Conservation (phyloP, 2,797 vertebrate genomes). For the Glyptemys insculpta region DNA sequence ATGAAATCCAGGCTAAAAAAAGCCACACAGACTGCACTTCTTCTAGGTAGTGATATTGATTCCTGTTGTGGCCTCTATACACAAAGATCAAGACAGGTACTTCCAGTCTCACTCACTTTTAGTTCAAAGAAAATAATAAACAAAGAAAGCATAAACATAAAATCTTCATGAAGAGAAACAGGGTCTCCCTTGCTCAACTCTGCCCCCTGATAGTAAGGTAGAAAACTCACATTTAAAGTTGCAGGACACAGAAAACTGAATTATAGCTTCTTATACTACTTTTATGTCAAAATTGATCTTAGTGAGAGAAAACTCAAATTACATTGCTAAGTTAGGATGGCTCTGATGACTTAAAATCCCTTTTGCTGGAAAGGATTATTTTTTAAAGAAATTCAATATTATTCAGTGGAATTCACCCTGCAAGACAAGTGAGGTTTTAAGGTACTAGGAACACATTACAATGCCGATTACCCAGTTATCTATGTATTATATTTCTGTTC, state of each 20-base stretch:
- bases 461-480: not conserved
- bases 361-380: not conserved
- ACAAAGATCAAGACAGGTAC: constrained; percentile 35
- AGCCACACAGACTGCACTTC: not conserved
- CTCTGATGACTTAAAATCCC: not conserved
- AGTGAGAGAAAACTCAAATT: not conserved
- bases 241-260: not conserved
- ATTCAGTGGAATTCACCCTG: not conserved
- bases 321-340: not conserved
- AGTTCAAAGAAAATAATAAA: constrained; percentile 36
- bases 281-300: not conserved
- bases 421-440: not conserved
- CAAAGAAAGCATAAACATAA: not conserved
- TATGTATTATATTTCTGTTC: not conserved
- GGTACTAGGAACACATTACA: not conserved
- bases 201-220: not conserved
- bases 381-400: not conserved
- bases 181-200: not conserved
- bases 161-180: not conserved
- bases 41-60: not conserved
- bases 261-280: not conserved
- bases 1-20: constrained; percentile 33
- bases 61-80: not conserved
- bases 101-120: constrained; percentile 22
- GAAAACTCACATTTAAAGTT: not conserved